These are phyloP conservation scores for Hanleya hanleyi DNA, from an alignment of 2,888 invertebrate species.

Conservation along the genomic window DNA sequence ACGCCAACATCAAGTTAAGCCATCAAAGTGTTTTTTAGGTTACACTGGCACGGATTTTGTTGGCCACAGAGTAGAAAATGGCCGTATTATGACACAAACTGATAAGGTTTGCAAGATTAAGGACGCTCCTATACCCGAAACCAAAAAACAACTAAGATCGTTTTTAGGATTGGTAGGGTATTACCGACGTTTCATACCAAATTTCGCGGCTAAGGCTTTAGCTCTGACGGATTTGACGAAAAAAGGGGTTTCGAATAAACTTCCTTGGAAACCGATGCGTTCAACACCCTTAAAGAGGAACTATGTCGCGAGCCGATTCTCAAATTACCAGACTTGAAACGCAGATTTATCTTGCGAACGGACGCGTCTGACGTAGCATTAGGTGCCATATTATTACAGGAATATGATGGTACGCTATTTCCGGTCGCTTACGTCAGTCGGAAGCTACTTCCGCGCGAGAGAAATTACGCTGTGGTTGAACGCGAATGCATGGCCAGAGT, in stretches of 20 bases:
- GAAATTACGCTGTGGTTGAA: slow-evolving; percentile 41
- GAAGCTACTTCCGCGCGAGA: too few species aligned
- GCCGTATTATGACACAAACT: too few species aligned
- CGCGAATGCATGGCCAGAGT: slow-evolving; percentile 41
- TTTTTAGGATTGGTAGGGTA: too few species aligned
- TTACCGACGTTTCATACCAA: slow-evolving; percentile 16
- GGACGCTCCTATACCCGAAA: background rate
- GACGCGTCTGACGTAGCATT: too few species aligned
- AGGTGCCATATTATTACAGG: too few species aligned
- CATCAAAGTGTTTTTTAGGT: background rate
- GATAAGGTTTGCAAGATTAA: too few species aligned
- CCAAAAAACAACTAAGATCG: too few species aligned
- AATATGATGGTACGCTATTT: too few species aligned
- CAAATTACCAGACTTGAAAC: slow-evolving; percentile 16
- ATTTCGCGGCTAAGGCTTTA: slow-evolving; percentile 7
- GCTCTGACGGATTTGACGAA: background rate
- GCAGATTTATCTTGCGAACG: too few species aligned
- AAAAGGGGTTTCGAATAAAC: background rate
- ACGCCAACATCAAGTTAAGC: background rate
- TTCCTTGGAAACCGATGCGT: background rate
- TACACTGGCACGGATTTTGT: background rate
- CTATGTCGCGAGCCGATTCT: background rate
- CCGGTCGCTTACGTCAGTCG: too few species aligned
- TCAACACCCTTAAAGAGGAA: background rate
- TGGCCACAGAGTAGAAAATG: background rate